These are phyloP conservation scores for Dasypolia templi DNA, from an alignment of 2,888 invertebrate species.

Conservation along the genomic window DNA sequence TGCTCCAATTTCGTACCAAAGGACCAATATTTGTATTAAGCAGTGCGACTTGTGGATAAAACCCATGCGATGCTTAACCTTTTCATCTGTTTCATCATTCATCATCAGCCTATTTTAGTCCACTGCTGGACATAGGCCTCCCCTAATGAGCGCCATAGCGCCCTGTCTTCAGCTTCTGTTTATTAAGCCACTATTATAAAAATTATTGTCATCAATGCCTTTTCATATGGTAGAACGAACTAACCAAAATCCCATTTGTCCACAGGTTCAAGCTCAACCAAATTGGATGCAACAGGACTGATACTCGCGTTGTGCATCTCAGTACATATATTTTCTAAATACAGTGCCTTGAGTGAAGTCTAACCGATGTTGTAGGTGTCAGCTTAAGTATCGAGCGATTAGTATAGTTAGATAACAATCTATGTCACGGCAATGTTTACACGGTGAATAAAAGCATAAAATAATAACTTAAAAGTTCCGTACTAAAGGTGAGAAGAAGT, in stretches of 20 bases:
- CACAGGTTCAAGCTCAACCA: slow-evolving; percentile 78
- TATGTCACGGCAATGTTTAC: slow-evolving; percentile 64
- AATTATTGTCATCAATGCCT: background rate
- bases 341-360: slow-evolving; percentile 87
- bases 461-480: background rate
- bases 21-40: background rate
- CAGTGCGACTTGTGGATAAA: background rate
- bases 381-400: slow-evolving; percentile 59
- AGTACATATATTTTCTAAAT: slow-evolving; percentile 85
- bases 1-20: background rate
- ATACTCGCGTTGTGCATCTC: slow-evolving; percentile 71
- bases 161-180: too few species aligned
- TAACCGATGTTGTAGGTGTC: slow-evolving; percentile 71
- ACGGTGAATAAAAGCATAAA: slow-evolving; percentile 24
- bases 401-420: slow-evolving; percentile 75
- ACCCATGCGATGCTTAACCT: background rate
- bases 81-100: background rate
- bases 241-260: slow-evolving; percentile 62
- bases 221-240: background rate
- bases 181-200: background rate
- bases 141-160: too few species aligned
- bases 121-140: too few species aligned
- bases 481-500: background rate
- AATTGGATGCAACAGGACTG: slow-evolving; percentile 68
- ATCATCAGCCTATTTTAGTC: too few species aligned